Evolutionary conservation across 2,797 vertebrate species (phyloP).

Genomic region (Hyperoplus immaculatus): DNA sequence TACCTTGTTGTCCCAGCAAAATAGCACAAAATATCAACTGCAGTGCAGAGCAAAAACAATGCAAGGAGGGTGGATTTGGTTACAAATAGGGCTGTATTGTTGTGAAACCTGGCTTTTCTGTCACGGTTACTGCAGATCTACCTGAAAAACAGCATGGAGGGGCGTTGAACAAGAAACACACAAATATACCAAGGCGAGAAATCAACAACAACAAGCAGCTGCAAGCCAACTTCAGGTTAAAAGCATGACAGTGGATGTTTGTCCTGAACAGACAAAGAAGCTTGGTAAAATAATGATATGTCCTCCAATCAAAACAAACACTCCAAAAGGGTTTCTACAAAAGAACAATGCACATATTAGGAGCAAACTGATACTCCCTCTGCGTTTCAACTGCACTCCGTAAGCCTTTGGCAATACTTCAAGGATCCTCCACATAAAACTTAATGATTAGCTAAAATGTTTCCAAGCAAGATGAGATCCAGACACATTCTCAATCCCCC

Average conservation of each 20-base stretch:
- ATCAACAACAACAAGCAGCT: neutral
- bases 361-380: neutral
- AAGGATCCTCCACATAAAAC: conserved; percentile 25
- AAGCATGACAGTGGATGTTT: neutral
- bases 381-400: conserved; percentile 27
- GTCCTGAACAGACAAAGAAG: neutral
- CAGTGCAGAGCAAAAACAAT: conserved; percentile 29
- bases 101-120: conserved; percentile 42
- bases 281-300: neutral
- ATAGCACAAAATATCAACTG: conserved; percentile 37
- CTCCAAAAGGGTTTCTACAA: neutral
- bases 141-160: conserved; percentile 4
- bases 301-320: neutral
- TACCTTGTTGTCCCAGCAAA: conserved; percentile 23
- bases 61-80: conserved; percentile 42
- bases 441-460: conserved; percentile 37
- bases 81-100: conserved; percentile 42
- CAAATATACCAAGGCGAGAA: neutral
- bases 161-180: neutral
- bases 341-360: conserved; percentile 13
- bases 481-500: neutral
- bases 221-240: neutral
- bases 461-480: conserved; percentile 6
- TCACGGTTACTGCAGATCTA: conserved; percentile 21
- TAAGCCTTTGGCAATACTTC: conserved; percentile 31